phyloP scores from a whole-genome alignment of 2,797 vertebrate species.

The Hipposideros larvatus region DNA sequence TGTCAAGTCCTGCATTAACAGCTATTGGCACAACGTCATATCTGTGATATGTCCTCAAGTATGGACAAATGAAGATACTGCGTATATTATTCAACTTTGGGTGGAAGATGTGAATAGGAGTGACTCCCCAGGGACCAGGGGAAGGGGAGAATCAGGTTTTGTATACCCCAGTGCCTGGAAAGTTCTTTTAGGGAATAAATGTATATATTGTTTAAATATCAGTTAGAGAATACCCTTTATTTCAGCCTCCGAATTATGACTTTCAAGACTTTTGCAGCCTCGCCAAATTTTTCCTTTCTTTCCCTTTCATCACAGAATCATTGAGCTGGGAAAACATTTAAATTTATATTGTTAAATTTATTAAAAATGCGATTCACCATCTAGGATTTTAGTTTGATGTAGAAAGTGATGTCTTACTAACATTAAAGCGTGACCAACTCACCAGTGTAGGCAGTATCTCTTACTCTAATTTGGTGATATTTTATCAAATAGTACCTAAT shows the following conservation, averaged over 20 bases:
- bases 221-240: neutral
- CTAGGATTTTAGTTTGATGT: neutral
- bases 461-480: neutral
- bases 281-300: neutral
- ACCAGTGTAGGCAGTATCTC: accelerated
- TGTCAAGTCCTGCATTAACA: neutral
- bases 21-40: neutral
- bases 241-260: neutral
- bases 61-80: neutral
- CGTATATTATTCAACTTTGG: neutral
- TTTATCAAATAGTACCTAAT: neutral
- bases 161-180: neutral
- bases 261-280: neutral
- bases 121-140: too few species aligned
- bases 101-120: neutral
- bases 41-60: neutral
- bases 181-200: neutral
- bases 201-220: neutral
- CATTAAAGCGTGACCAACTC: neutral
- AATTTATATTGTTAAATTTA: neutral
- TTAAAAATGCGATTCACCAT: neutral
- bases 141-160: neutral
- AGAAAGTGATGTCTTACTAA: neutral
- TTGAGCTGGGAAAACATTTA: neutral
- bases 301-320: neutral